Percentiles rank a stretch among this genome's conserved stretches.
These are phyloP conservation scores for Charanyca ferruginea DNA, from an alignment of 2,888 invertebrate genomes.

Conservation along the genomic window DNA sequence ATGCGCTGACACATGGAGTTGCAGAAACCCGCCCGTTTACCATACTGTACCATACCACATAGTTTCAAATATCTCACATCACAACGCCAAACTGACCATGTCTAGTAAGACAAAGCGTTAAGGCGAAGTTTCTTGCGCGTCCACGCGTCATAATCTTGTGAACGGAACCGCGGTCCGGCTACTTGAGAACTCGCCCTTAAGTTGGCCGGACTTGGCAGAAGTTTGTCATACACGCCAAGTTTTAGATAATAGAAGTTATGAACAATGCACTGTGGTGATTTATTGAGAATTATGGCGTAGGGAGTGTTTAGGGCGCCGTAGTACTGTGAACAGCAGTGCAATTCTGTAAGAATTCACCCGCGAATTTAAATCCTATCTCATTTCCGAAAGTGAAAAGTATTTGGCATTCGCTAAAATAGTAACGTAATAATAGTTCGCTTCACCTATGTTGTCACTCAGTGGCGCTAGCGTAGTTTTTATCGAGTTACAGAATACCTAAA, in stretches of 20 bases:
- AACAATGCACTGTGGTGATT: constrained; percentile 55
- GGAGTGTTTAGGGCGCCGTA: not conserved
- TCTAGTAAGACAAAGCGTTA: constrained; percentile 60
- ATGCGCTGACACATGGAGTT: too few relatives aligned
- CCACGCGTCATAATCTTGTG: constrained; percentile 73
- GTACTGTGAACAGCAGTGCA: too few relatives aligned
- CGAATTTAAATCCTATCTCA: too few relatives aligned
- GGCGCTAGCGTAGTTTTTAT: too few relatives aligned
- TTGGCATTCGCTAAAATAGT: too few relatives aligned
- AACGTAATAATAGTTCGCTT: too few relatives aligned
- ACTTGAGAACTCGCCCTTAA: constrained; percentile 70
- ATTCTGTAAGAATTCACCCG: too few relatives aligned
- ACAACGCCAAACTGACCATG: constrained; percentile 49
- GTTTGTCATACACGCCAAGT: constrained; percentile 61
- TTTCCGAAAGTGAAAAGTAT: too few relatives aligned
- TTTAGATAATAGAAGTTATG: constrained; percentile 53
- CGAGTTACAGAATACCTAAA: too few relatives aligned
- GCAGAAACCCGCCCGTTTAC: too few relatives aligned
- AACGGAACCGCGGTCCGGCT: constrained; percentile 67
- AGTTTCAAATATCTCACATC: constrained; percentile 44
- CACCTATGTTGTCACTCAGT: too few relatives aligned
- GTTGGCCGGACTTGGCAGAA: constrained; percentile 60
- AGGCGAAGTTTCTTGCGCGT: constrained; percentile 70
- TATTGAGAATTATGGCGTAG: constrained; percentile 48
- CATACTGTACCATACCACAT: not conserved